Evolutionary conservation across 2,797 vertebrate genomes (phyloP).

Genomic region (Vespertilio murinus): DNA sequence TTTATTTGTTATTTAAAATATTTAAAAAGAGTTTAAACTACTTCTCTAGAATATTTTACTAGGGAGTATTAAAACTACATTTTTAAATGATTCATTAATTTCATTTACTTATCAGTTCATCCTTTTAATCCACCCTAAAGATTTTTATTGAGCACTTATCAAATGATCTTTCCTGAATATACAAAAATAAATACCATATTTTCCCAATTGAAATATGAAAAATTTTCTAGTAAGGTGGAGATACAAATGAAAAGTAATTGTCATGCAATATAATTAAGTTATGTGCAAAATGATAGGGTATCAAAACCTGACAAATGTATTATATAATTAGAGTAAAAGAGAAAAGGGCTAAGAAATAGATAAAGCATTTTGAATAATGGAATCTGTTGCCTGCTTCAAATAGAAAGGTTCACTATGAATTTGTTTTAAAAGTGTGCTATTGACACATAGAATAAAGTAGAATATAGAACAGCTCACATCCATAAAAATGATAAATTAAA

Average conservation of each 20-base stretch:
- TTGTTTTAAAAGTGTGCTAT: not conserved
- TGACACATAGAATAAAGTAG: not conserved
- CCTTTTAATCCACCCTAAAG: not conserved
- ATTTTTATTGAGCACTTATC: not conserved
- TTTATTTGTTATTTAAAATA: constrained; percentile 36
- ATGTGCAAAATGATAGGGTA: not conserved
- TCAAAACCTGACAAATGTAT: not conserved
- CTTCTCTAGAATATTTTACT: not conserved
- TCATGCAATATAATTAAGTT: not conserved
- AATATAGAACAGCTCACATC: not conserved
- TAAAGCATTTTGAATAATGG: not conserved
- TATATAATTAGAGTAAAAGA: not conserved
- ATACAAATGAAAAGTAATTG: not conserved
- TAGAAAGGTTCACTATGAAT: not conserved
- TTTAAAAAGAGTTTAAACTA: not conserved
- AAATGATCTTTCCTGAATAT: not conserved
- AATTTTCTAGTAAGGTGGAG: not conserved
- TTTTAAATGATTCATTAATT: not conserved
- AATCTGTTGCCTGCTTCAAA: not conserved
- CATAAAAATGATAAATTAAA: not conserved
- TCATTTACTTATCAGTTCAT: not conserved
- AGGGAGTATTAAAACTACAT: not conserved
- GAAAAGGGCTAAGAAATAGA: not conserved
- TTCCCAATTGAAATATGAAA: not conserved
- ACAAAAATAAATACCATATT: not conserved